Evolutionary conservation across 2,113 vertebrate genomes (phyloP).

Genomic region (Crypturellus undulatus): DNA sequence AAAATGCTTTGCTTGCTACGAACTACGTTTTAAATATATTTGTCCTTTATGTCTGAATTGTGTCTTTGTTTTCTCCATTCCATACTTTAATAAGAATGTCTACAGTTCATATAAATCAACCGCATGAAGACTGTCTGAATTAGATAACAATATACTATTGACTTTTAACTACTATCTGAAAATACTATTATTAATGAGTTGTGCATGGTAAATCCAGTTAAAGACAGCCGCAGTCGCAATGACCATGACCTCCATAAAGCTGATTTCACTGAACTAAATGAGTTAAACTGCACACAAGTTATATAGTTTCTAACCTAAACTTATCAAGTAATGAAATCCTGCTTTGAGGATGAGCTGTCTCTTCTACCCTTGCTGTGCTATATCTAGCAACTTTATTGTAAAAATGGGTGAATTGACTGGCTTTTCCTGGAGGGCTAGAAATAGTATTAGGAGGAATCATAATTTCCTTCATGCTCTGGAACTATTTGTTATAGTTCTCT

Average conservation of each 20-base stretch:
- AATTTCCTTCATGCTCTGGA: not conserved
- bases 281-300: not conserved
- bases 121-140: not conserved
- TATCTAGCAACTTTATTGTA: not conserved
- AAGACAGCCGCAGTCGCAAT: not conserved
- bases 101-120: not conserved
- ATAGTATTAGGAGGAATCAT: not conserved
- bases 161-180: not conserved
- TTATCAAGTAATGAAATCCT: not conserved
- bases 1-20: not conserved
- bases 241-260: not conserved
- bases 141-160: not conserved
- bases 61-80: not conserved
- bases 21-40: constrained; percentile 23
- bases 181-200: not conserved
- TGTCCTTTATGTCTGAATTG: not conserved
- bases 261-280: not conserved
- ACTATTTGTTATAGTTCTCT: not conserved
- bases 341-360: not conserved
- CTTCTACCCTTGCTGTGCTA: not conserved
- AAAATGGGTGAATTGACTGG: not conserved
- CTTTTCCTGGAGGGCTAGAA: not conserved
- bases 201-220: not conserved
- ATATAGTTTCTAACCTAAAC: not conserved
- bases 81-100: not conserved